Evolutionary conservation across 2,888 invertebrate genomes (phyloP), one percentile per base, ranked within the genome.

Genomic region (Microctonus hyperodae): DNA sequence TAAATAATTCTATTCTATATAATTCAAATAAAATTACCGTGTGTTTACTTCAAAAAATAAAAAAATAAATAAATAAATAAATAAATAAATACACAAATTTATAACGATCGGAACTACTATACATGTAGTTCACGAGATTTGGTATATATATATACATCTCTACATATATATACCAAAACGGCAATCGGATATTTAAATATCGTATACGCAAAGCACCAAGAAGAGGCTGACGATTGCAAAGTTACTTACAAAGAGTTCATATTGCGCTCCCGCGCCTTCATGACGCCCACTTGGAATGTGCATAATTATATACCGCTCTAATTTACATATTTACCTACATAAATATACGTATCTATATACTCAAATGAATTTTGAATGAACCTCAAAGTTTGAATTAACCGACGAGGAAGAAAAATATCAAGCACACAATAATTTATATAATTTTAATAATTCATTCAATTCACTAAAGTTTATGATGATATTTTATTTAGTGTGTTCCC

Each of bases 151-250:
- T 22, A 37, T 23, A 58, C 13, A 23, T 13, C 28, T 25, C 37
- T n/a, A 58, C n/a, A 13, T 40, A 23, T n/a, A 23, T n/a, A 58
- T 44, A 6, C 16, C 44, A 1, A 4, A 44, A 44, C 44, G 6
- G 78, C 76, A 77, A 79, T 75, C 67, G 76, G 79, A 78, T 79
- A 78, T 79, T 76, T 76, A 16, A 16, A 44, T 44, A 44, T 44
- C 44, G 16, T 75, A 72, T 75, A 75, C 76, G 76, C 69, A 73
- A 71, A 67, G 59, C 64, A 63, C 37, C 48, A 59, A 50, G 61
- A 72, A 73, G 65, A 63, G 65, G 75, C 69, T 70, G 72, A 74
- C 71, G 66, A 22, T 28, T 20, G 33, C 50, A 10, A 20, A n/a
- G 44, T 66, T 48, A 51, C 50, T 2, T 16, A 44, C 44, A 37